These are phyloP conservation scores for Tangara arthus DNA, from an alignment of 2,797 vertebrate genomes.

Conservation along the genomic window DNA sequence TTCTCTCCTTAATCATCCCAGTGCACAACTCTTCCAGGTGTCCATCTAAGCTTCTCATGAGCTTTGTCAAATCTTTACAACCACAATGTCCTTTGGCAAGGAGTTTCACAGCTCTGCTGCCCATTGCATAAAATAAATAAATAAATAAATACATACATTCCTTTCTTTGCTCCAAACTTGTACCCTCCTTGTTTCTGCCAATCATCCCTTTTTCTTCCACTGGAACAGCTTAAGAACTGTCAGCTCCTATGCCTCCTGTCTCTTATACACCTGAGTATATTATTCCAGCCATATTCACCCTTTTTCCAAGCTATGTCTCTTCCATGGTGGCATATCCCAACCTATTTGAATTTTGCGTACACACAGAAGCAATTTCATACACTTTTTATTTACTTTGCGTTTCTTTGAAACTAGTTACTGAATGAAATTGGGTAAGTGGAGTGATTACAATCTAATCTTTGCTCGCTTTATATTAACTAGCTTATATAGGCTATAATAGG, in stretches of 20 bases:
- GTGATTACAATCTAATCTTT: background rate
- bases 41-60: background rate
- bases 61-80: background rate
- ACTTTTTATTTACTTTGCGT: background rate
- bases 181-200: background rate
- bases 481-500: background rate
- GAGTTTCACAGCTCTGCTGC: background rate
- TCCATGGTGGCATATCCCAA: background rate
- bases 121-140: background rate
- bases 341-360: background rate
- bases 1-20: background rate
- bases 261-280: background rate
- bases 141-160: too few species aligned
- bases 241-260: background rate
- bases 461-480: background rate
- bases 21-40: background rate
- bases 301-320: background rate
- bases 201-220: background rate
- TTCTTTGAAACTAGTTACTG: background rate
- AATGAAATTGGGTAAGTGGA: background rate
- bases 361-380: background rate
- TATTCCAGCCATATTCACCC: background rate
- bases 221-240: background rate
- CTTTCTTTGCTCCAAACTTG: background rate
- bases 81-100: background rate